phyloP scores from a whole-genome alignment of 2,113 vertebrate genomes.

The Phalacrocorax carbo region DNA sequence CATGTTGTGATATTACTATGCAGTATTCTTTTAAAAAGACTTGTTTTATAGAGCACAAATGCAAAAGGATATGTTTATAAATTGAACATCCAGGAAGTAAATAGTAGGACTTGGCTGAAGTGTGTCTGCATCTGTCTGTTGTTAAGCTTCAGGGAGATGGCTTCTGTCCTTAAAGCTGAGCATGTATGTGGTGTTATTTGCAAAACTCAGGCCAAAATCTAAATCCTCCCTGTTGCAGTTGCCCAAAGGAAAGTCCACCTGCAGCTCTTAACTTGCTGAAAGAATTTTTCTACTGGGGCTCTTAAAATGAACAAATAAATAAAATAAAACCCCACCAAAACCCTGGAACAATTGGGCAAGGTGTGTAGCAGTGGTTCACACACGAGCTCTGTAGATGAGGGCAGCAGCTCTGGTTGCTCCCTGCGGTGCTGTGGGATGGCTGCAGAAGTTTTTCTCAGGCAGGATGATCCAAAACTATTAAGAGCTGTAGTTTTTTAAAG shows the following conservation, averaged over 20 bases:
- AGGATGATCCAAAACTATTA: background rate
- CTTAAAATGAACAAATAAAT: background rate
- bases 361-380: background rate
- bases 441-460: background rate
- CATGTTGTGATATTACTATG: background rate
- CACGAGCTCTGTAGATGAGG: accelerated
- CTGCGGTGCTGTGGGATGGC: accelerated
- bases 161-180: background rate
- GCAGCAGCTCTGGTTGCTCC: background rate
- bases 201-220: background rate
- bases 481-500: background rate
- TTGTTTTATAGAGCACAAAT: background rate
- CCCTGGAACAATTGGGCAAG: background rate
- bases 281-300: background rate
- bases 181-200: background rate
- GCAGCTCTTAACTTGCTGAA: background rate
- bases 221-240: background rate
- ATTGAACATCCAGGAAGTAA: background rate
- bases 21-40: background rate
- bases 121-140: background rate
- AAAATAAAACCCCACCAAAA: background rate
- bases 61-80: background rate
- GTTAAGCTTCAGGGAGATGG: background rate
- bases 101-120: background rate
- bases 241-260: background rate